Evolutionary conservation across 2,113 vertebrate species (phyloP).

Genomic region (Paradoxurus hermaphroditus): DNA sequence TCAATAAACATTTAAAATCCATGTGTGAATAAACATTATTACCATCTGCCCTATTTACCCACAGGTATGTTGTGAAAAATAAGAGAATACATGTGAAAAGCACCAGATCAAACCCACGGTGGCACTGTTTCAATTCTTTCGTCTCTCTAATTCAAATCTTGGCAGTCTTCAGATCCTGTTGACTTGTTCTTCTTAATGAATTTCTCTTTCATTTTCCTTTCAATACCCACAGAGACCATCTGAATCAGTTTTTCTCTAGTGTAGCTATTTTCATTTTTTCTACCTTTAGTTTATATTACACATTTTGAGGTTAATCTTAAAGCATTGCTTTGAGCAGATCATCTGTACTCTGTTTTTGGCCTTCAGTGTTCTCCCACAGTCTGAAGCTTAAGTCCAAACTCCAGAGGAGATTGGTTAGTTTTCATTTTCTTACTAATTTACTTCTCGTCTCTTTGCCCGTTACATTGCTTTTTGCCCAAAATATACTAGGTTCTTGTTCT

Average conservation of each 20-base stretch:
- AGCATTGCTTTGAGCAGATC: slow-evolving; percentile 1
- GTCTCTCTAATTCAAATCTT: background rate
- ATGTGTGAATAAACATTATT: slow-evolving; percentile 43
- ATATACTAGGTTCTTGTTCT: slow-evolving; percentile 13
- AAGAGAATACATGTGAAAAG: background rate
- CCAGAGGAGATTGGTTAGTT: background rate
- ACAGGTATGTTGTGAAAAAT: background rate
- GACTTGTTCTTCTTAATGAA: background rate
- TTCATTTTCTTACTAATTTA: slow-evolving; percentile 26
- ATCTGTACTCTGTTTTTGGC: background rate
- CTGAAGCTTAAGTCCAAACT: background rate
- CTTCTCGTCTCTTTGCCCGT: background rate
- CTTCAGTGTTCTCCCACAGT: background rate
- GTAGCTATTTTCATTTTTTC: background rate
- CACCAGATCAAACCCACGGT: background rate
- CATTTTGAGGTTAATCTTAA: background rate
- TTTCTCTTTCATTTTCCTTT: slow-evolving; percentile 21
- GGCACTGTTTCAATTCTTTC: background rate
- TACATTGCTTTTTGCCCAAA: slow-evolving; percentile 27
- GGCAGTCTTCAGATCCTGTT: background rate
- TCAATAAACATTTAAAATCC: slow-evolving; percentile 68
- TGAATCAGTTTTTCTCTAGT: background rate
- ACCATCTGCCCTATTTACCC: background rate
- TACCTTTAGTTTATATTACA: background rate
- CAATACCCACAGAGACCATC: background rate